Percentiles rank a stretch among this genome's conserved stretches.
These are phyloP conservation scores for Polydrusus tereticollis DNA, from an alignment of 2,888 invertebrate species.

Conservation along the genomic window DNA sequence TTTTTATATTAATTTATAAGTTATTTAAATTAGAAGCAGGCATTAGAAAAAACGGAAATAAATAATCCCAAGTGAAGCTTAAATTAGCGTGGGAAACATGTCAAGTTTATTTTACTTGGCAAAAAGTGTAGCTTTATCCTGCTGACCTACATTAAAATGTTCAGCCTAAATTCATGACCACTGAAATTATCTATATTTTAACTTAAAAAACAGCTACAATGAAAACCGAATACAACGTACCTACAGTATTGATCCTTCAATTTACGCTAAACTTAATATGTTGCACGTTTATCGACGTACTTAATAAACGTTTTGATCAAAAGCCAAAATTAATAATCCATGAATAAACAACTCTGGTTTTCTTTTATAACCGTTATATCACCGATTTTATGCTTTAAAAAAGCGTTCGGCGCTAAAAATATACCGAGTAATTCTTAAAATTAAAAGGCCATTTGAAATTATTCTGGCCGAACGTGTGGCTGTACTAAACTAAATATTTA, in stretches of 20 bases:
- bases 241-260: constrained; percentile 4
- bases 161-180: too few species aligned
- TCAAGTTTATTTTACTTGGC: too few species aligned
- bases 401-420: constrained; percentile 18
- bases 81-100: too few species aligned
- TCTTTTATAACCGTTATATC: constrained; percentile 27
- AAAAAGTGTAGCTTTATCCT: too few species aligned
- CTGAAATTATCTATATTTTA: background rate
- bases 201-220: background rate
- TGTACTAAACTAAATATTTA: constrained; percentile 23
- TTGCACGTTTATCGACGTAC: constrained; percentile 1
- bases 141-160: too few species aligned
- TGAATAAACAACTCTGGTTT: constrained; percentile 33
- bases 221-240: background rate
- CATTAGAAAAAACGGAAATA: too few species aligned
- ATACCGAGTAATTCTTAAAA: constrained; percentile 17
- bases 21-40: too few species aligned
- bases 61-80: too few species aligned
- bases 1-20: too few species aligned
- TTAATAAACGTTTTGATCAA: constrained; percentile 28
- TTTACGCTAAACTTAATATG: constrained; percentile 1
- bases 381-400: constrained; percentile 15
- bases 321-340: constrained; percentile 30
- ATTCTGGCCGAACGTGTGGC: background rate
- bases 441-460: constrained; percentile 24